These are phyloP conservation scores for Todus mexicanus DNA, from an alignment of 2,797 vertebrate genomes.

Conservation along the genomic window DNA sequence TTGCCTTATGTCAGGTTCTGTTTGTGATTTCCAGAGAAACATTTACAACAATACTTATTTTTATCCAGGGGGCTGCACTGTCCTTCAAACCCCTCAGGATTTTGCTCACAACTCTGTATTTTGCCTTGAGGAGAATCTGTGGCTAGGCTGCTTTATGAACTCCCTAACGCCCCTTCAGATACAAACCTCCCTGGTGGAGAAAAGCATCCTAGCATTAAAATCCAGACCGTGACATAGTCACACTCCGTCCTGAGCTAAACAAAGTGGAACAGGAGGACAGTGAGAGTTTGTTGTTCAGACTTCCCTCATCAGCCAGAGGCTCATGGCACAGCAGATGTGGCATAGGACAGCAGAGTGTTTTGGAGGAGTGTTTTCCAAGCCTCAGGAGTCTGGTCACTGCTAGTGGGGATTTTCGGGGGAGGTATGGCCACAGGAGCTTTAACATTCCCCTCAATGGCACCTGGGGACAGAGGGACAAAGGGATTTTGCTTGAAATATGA, in stretches of 20 bases:
- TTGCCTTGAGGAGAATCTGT: background rate
- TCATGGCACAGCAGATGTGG: background rate
- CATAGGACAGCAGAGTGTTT: accelerated
- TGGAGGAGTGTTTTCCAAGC: background rate
- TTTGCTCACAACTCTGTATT: background rate
- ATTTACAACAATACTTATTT: background rate
- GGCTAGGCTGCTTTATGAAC: background rate
- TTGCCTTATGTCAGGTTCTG: background rate
- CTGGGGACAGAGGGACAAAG: background rate
- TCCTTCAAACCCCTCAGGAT: background rate
- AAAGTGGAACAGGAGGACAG: background rate
- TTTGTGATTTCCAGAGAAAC: background rate
- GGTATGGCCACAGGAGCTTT: background rate
- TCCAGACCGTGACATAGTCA: background rate
- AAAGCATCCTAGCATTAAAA: background rate
- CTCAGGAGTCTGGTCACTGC: background rate
- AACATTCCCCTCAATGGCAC: background rate
- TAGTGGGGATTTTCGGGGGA: background rate
- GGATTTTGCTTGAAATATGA: background rate
- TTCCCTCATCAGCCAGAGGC: background rate
- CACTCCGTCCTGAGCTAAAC: accelerated
- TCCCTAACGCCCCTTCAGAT: background rate
- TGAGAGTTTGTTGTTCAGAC: background rate
- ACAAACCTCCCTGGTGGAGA: background rate
- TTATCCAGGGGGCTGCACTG: accelerated